Evolutionary conservation across 2,113 vertebrate genomes (phyloP).

Genomic region (Salminus brasiliensis): DNA sequence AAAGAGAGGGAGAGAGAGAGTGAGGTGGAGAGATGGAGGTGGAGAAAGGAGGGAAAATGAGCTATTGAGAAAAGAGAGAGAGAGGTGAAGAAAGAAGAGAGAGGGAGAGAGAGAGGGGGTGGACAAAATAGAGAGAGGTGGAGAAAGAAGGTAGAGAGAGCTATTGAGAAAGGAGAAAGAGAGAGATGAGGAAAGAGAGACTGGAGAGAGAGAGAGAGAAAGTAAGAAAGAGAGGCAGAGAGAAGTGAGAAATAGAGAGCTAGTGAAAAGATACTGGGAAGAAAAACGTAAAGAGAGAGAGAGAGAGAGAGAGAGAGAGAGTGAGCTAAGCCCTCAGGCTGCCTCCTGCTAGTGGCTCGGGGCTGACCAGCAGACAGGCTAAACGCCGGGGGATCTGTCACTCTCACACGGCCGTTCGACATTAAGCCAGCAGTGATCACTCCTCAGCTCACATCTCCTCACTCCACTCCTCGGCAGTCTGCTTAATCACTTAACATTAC

Average conservation of each 20-base stretch:
- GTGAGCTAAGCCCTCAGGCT: constrained; percentile 23
- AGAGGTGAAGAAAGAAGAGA: not conserved
- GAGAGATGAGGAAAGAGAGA: not conserved
- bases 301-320: constrained; percentile 3
- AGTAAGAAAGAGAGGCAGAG: constrained; percentile 11
- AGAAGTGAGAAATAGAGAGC: not conserved
- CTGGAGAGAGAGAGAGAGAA: not conserved
- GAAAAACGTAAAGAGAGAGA: not conserved
- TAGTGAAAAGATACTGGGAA: not conserved
- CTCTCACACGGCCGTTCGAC: not conserved
- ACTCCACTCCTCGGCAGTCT: not conserved
- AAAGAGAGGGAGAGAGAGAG: not conserved
- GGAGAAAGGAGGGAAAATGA: not conserved
- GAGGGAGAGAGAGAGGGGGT: not conserved
- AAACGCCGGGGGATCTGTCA: constrained; percentile 4
- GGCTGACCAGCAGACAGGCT: constrained; percentile 5
- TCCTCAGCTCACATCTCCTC: not conserved
- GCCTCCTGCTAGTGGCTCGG: constrained; percentile 20
- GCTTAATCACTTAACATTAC: constrained; percentile 23
- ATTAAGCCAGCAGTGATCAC: not conserved
- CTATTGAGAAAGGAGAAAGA: not conserved
- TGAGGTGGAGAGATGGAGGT: not conserved
- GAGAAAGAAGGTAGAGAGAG: not conserved
- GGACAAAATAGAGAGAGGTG: no score
- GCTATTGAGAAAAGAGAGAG: not conserved